A percentile compares a stretch with the other conserved stretches of the same genome.
Evolutionary conservation across 2,113 vertebrate genomes (phyloP).

Genomic region (Nycticebus coucang): DNA sequence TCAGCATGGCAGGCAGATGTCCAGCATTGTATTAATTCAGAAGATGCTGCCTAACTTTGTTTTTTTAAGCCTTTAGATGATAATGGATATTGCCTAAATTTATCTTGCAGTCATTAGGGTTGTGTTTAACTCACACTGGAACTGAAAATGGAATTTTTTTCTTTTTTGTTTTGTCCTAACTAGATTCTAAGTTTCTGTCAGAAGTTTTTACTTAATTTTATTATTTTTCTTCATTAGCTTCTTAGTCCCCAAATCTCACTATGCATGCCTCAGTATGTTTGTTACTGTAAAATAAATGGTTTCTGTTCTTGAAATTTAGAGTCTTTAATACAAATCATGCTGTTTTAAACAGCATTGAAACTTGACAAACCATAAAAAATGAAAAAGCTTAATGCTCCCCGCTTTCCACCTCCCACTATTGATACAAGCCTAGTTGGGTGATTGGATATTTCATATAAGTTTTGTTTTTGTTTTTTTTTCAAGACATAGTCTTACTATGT

Average conservation of each 20-base stretch:
- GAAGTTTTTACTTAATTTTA: neutral
- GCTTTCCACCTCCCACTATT: neutral
- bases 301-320: neutral
- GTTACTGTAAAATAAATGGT: neutral
- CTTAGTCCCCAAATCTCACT: neutral
- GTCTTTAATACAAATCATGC: neutral
- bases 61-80: too few species aligned
- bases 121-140: neutral
- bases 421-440: neutral
- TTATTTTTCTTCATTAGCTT: neutral
- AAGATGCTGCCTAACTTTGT: neutral
- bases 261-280: neutral
- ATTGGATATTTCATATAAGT: neutral
- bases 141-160: neutral
- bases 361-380: neutral
- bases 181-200: neutral
- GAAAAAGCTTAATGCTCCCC: neutral
- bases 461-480: too few species aligned
- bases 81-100: neutral
- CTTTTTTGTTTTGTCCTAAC: neutral
- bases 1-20: neutral
- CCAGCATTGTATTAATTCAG: neutral
- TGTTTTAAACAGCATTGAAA: conserved; percentile 3
- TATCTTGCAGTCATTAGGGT: neutral
- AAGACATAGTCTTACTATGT: too few species aligned